Base-by-base conservation (phyloP, 2,113 vertebrate genomes). In the Polypterus senegalus region DNA sequence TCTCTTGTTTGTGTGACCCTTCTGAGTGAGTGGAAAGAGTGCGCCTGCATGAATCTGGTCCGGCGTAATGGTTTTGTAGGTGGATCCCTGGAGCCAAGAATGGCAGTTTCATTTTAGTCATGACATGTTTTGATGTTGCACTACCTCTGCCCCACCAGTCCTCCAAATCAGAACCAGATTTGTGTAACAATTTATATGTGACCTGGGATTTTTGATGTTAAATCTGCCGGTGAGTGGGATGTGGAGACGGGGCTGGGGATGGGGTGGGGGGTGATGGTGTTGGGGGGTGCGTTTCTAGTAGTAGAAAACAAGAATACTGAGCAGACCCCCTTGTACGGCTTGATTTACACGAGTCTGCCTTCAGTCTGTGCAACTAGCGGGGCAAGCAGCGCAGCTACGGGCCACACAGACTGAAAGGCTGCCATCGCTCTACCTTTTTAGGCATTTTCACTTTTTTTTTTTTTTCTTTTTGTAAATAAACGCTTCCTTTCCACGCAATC, bases 321-420 rank as follows among this genome's bases (percentile, higher is more conserved):
- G 44, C 27, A 58, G 7, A 58, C n/a, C n/a, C 43, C n/a, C n/a
- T 45, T 5, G 3, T 43, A 58, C 46, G n/a, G n/a, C 5, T 27
- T 45, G 43, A 58, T 58, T 58, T 58, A 58, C 56, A 58, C 7
- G 56, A 43, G 8, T 7, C 3, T 52, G 7, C 51, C 7, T 58
- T 58, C 43, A 8, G 8, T 58, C 9, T 4, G n/a, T 7, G 46
- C 43, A 58, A 9, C 9, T 8, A 58, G 6, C n/a, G 56, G 44
- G 56, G 56, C 56, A 7, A 58, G 56, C 56, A 58, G 56, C 11
- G 27, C 27, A 45, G 56, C 44, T 44, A 45, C 43, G 43, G 56
- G 43, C 56, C 56, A 58, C 56, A 58, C 56, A 58, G 56, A 45
- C 5, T 58, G 56, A 58, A 43, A 43, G 8, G 56, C 56, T 58